Evolutionary conservation across 1,140 invertebrate species (phyloP).

Genomic region (Zaprionus ornatus): DNA sequence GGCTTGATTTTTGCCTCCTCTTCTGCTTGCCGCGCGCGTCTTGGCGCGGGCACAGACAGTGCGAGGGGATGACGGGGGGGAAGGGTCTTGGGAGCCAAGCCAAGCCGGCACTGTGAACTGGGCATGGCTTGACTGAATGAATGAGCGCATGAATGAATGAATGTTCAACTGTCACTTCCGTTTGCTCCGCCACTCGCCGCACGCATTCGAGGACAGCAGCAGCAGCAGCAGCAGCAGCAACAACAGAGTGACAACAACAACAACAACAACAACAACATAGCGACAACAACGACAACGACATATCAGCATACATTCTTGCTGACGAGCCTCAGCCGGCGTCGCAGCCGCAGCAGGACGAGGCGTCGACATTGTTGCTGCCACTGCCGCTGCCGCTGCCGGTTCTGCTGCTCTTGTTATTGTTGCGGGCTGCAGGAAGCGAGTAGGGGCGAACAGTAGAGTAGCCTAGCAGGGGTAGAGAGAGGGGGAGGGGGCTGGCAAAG

Average conservation of each 20-base stretch:
- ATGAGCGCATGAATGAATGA: slow-evolving; percentile 71
- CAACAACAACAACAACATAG: neutral
- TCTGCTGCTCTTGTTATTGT: slow-evolving; percentile 40
- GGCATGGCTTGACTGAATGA: slow-evolving; percentile 45
- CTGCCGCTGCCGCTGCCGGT: slow-evolving; percentile 7
- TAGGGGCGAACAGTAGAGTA: neutral
- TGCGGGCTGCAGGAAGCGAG: slow-evolving; percentile 10
- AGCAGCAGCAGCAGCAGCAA: neutral
- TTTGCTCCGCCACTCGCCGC: slow-evolving; percentile 47
- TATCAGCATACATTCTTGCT: slow-evolving; percentile 52
- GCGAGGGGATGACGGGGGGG: too few relatives aligned
- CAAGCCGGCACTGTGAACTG: slow-evolving; percentile 5
- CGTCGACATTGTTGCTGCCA: slow-evolving; percentile 61
- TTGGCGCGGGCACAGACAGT: neutral
- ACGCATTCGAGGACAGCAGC: slow-evolving; percentile 20
- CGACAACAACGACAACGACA: slow-evolving; percentile 8
- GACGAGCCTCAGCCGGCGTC: slow-evolving; percentile 23
- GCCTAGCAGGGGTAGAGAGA: neutral
- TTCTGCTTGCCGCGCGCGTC: slow-evolving; percentile 30
- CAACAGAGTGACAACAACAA: slow-evolving; percentile 25
- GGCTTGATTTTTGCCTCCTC: slow-evolving; percentile 58
- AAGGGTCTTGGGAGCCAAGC: neutral
- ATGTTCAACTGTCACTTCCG: slow-evolving; percentile 81
- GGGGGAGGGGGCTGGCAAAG: slow-evolving; percentile 8
- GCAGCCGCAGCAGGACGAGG: slow-evolving; percentile 29